A percentile compares a stretch with the other conserved stretches of the same genome.
Conservation (phyloP, 2,113 vertebrate species). For the Megaceryle maxima region DNA sequence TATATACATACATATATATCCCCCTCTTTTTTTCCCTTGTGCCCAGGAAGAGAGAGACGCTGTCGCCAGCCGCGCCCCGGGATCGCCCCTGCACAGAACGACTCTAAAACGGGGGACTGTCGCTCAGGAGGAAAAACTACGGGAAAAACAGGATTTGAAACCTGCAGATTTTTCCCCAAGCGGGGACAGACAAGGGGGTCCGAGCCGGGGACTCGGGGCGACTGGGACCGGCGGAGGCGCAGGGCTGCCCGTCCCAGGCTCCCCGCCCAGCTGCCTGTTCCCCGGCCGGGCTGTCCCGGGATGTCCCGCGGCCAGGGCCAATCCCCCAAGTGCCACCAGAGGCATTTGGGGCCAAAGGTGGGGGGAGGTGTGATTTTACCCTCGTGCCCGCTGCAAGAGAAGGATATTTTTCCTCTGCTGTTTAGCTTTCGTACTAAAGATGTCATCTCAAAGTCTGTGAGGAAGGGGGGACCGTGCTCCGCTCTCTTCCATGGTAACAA, state of each 20-base stretch:
- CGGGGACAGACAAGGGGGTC: background rate
- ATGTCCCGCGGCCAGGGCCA: background rate
- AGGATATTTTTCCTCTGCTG: background rate
- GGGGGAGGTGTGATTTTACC: background rate
- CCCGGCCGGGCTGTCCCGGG: background rate
- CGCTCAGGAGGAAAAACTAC: background rate
- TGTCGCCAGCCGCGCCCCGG: background rate
- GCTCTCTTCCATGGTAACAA: conserved; percentile 35
- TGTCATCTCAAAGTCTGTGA: conserved; percentile 51
- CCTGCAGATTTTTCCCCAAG: background rate
- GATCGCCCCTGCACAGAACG: background rate
- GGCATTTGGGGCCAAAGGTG: background rate
- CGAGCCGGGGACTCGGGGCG: too few relatives aligned
- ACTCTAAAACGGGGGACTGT: background rate
- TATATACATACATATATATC: background rate
- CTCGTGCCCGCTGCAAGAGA: background rate
- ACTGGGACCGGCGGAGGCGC: background rate
- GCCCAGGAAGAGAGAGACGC: background rate
- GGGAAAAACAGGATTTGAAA: background rate
- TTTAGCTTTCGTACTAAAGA: conserved; percentile 49
- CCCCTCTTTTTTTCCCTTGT: background rate
- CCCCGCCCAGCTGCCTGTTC: background rate
- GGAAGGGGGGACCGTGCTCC: background rate
- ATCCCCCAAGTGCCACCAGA: background rate
- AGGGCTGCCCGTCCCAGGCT: background rate